Base-by-base conservation (phyloP, 1,140 invertebrate species). In the Heterodera carotae region DNA sequence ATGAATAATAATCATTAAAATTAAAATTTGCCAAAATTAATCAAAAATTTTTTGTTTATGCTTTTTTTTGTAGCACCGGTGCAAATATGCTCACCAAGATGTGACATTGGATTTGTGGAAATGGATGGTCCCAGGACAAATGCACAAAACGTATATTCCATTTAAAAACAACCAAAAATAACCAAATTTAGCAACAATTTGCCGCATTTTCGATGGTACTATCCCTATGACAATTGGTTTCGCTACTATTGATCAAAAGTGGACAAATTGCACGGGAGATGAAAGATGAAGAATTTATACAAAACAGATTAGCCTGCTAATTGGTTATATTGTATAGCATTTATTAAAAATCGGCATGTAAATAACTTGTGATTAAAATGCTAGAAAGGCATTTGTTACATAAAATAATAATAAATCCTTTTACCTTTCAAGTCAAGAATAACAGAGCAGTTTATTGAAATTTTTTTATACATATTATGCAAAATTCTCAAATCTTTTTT, bases 101-200 rank as follows among this genome's bases (percentile, higher is more conserved):
- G 72, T 74, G 6, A 74, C 72, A 8, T 59, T 74, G n/a, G 72
- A 74, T 31, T 56, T 56, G 25, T 74, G 72, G 72, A 74, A 74
- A 34, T 39, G 59, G 64, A 74, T 74, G 72, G 72, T 64, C 5
- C 72, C 72, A 4, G 72, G 72, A 62, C 72, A 74, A 29, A 64
- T 64, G 34, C 72, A 74, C 12, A 56, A 25, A 34, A 74, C 72
- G 72, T 74, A 62, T 66, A n/a, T 22, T 68, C n/a, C n/a, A 27
- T 68, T 68, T 0, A 31, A 5, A 29, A 22, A 22, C n/a, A 1
- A 18, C 12, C 2, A 43, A n/a, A 59, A 27, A n/a, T n/a, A 27
- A 53, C 12, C 15, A n/a, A 31, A 22, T 74, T 62, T n/a, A 74
- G 72, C 25, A 74, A 74, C 64, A 56, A 25, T 15, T 56, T 74